Base-by-base conservation (phyloP, 2,888 invertebrate genomes). In the Cantharis rustica region DNA sequence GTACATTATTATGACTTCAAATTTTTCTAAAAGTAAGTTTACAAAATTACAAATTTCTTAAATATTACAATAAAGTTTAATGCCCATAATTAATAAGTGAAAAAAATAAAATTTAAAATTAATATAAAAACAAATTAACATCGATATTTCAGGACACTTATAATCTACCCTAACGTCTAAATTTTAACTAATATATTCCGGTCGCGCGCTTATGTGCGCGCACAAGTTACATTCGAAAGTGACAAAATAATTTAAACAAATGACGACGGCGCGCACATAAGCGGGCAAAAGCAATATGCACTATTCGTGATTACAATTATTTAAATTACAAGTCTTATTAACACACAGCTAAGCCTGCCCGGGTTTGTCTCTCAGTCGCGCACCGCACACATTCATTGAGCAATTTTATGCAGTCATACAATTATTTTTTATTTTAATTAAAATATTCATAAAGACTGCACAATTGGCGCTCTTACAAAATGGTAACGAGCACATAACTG, bases 291-390 rank as follows among this genome's bases (percentile, higher is more conserved):
- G 9, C 47, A 64, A 64, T 74, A 74, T 69, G 62, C 31, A 75
- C 61, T 63, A 66, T 66, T 20, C 64, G 64, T 66, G 20, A 16
- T 68, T 74, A 68, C 68, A 27, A 76, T 47, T 74, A 70, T 71
- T 66, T 76, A 71, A 76, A 76, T 74, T 77, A 75, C 72, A 78
- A 78, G 78, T 78, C 78, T 78, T 80, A 79, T 80, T 82, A 47
- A 80, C 86, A 86, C 86, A 86, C 86, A 88, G 86, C 88, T 88
- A 47, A 88, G 88, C 88, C 89, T 89, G 88, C 89, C 89, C 89
- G 88, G 87, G 88, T 88, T 47, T 88, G 88, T 88, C 88, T 88
- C 88, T 86, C 88, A 88, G 86, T 86, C 88, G 86, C 86, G 84
- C 87, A 80, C 82, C 79, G 82, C 87, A 87, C 84, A 83, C 87